These are phyloP conservation scores for Muscidifurax raptorellus DNA, from an alignment of 1,140 invertebrate species.

Conservation along the genomic window DNA sequence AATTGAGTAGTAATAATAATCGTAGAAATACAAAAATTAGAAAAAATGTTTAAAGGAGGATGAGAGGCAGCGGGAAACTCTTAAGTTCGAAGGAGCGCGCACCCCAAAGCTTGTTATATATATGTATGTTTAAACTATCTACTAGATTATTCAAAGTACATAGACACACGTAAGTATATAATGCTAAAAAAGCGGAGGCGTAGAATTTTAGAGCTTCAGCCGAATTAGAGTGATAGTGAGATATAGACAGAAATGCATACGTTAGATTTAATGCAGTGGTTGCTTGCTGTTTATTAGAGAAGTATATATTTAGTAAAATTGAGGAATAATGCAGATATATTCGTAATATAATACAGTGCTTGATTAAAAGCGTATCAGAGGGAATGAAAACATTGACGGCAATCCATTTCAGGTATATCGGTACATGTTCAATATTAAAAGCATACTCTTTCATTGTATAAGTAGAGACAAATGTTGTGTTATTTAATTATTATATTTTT, in stretches of 20 bases:
- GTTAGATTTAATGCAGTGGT: slow-evolving; percentile 51
- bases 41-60: slow-evolving; percentile 55
- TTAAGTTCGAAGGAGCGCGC: slow-evolving; percentile 49
- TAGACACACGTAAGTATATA: slow-evolving; percentile 50
- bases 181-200: slow-evolving; percentile 46
- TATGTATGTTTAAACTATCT: slow-evolving; percentile 34
- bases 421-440: too few species aligned
- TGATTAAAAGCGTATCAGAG: neutral
- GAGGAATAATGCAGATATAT: neutral
- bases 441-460: too few species aligned
- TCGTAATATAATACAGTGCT: neutral
- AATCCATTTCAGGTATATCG: neutral
- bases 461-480: too few species aligned
- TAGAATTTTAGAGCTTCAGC: slow-evolving; percentile 52
- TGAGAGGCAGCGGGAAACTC: slow-evolving; percentile 64
- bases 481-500: too few species aligned
- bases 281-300: slow-evolving; percentile 27
- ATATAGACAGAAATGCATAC: slow-evolving; percentile 36
- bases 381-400: neutral
- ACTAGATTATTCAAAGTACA: slow-evolving; percentile 51
- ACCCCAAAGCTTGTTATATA: slow-evolving; percentile 44
- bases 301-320: neutral
- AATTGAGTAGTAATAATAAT: slow-evolving; percentile 9
- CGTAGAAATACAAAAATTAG: slow-evolving; percentile 34
- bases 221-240: slow-evolving; percentile 47